phyloP scores from a whole-genome alignment of 2,888 invertebrate species.

The Neoscelio sp. region DNA sequence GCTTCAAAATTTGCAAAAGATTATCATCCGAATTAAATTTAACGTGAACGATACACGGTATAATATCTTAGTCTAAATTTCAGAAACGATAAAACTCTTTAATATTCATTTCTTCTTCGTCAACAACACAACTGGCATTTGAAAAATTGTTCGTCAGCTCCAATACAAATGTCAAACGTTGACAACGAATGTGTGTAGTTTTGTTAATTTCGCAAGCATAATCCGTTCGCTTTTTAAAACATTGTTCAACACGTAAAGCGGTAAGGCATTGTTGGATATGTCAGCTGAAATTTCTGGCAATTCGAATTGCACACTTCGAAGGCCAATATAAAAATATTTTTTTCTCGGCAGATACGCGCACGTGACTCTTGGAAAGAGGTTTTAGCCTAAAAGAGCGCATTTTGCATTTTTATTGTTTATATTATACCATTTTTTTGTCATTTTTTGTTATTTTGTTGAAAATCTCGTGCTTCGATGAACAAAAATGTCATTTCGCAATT shows the following conservation, averaged over 20 bases:
- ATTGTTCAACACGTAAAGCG: constrained; percentile 80
- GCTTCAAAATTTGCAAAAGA: too few species aligned
- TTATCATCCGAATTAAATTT: too few species aligned
- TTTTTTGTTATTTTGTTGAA: constrained; percentile 39
- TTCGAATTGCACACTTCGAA: constrained; percentile 79
- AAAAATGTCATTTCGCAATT: constrained; percentile 22
- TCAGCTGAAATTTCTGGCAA: constrained; percentile 81
- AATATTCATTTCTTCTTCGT: too few species aligned
- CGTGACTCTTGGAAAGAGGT: constrained; percentile 70
- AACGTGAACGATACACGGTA: too few species aligned
- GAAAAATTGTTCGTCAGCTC: not conserved
- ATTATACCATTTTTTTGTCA: constrained; percentile 63
- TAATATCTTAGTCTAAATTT: too few species aligned
- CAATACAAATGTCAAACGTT: constrained; percentile 68
- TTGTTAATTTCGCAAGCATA: constrained; percentile 62
- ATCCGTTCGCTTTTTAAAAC: constrained; percentile 66
- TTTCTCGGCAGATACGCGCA: constrained; percentile 70
- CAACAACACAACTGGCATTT: too few species aligned
- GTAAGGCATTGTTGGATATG: constrained; percentile 83
- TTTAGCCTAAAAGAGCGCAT: constrained; percentile 68
- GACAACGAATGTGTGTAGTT: constrained; percentile 48
- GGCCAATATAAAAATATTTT: constrained; percentile 80
- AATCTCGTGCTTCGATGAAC: constrained; percentile 56
- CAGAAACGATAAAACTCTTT: too few species aligned
- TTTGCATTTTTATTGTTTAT: constrained; percentile 67